A percentile compares a stretch with the other conserved stretches of the same genome.
Conservation (phyloP, 2,113 vertebrate genomes). For the Prietella phreatophila region DNA sequence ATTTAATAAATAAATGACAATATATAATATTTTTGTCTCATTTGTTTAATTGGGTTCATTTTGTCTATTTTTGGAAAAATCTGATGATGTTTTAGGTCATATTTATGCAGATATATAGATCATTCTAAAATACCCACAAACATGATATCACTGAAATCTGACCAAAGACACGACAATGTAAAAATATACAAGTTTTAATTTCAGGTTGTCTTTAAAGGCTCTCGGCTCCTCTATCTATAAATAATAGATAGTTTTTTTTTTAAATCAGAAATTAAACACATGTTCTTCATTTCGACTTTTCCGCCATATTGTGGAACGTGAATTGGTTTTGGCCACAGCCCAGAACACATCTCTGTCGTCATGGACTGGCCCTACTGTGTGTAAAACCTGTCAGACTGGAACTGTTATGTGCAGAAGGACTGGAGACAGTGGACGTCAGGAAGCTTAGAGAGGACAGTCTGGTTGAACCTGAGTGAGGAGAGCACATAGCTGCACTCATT, state of each 20-base stretch:
- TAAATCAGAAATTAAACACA: not conserved
- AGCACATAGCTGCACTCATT: not conserved
- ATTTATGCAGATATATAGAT: too few species aligned
- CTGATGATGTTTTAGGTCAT: too few species aligned
- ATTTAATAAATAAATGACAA: too few species aligned
- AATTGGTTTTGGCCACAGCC: not conserved
- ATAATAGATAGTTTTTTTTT: not conserved
- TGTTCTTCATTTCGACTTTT: not conserved
- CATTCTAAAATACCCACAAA: not conserved
- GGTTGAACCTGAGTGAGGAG: slow-evolving; percentile 21
- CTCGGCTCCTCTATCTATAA: not conserved
- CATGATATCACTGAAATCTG: not conserved
- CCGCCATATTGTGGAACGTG: not conserved
- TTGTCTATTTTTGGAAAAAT: too few species aligned
- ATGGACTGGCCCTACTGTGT: not conserved
- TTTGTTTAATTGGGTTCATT: too few species aligned
- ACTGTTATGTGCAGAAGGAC: not conserved
- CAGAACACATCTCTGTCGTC: not conserved
- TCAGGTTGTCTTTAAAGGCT: not conserved
- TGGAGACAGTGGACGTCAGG: not conserved
- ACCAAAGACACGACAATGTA: not conserved
- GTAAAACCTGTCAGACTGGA: not conserved
- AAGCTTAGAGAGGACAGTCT: not conserved
- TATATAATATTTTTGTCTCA: too few species aligned
- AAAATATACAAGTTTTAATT: not conserved